Evolutionary conservation across 2,888 invertebrate genomes (phyloP), one percentile per base, ranked within the genome.

Genomic region (Apotomis capreana): DNA sequence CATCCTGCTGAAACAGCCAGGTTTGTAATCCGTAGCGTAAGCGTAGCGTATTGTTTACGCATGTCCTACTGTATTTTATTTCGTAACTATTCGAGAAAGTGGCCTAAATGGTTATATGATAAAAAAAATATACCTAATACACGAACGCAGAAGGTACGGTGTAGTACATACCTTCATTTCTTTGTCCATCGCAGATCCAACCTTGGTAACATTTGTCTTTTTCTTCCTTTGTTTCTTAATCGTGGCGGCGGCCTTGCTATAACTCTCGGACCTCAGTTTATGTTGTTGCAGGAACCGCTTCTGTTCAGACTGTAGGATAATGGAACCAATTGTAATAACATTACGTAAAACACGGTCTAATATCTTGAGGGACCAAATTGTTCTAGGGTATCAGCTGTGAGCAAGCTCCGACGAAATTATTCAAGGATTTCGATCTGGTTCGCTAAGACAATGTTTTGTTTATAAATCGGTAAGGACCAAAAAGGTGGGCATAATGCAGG

Each of bases 281-380:
- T 98, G 98, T 91, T 98, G 98, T 88, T 98, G 97, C 76, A 97
- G 91, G 89, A 98, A 98, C 85, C 97, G 95, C 89, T 98, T 98
- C 90, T 98, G 98, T 88, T 98, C 98, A 77, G 96, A 97, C 96
- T 97, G 91, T 89, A 72, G 69, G 63, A 71, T 62, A 59, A 68
- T 55, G n/a, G 59, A 51, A 12, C 61, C 52, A 74, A 78, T 70
- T 40, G 69, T 74, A 75, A 74, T 52, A 26, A 67, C 54, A 37
- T 52, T 67, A 13, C 44, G 60, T 55, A 60, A 63, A 63, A 37
- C 40, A 13, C 49, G 46, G 36, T 49, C 44, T 49, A 67, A 69
- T 57, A 10, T 55, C 44, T 6, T 13, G 2, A 44, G 9, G 57
- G 36, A 46, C 26, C 40, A 40, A 40, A 40, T 46, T 60, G 10